Evolutionary conservation across 1,140 invertebrate species (phyloP).

Genomic region (Leptinotarsa texana): DNA sequence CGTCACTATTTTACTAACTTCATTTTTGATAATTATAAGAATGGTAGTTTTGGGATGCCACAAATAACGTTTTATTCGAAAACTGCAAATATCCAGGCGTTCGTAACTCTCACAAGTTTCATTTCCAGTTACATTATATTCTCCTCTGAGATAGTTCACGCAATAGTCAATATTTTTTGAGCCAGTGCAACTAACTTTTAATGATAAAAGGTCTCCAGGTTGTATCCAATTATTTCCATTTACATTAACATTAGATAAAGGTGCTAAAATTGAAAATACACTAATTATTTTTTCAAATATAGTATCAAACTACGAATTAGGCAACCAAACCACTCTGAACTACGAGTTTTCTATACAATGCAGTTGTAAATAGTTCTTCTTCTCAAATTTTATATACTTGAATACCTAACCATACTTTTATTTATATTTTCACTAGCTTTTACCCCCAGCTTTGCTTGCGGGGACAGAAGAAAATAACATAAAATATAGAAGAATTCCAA

Average conservation of each 20-base stretch:
- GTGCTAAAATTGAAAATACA: constrained; percentile 59
- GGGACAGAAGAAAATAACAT: too few species aligned
- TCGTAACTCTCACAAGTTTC: constrained; percentile 65
- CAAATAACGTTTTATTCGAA: constrained; percentile 70
- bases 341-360: too few species aligned
- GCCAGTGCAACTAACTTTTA: constrained; percentile 73
- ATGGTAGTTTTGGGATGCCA: constrained; percentile 69
- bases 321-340: too few species aligned
- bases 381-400: too few species aligned
- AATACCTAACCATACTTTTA: too few species aligned
- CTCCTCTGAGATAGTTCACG: constrained; percentile 63
- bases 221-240: constrained; percentile 78
- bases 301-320: too few species aligned
- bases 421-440: too few species aligned
- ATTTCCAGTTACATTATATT: constrained; percentile 78
- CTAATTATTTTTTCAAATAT: too few species aligned
- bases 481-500: too few species aligned
- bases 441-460: too few species aligned
- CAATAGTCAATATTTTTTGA: constrained; percentile 72
- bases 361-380: too few species aligned
- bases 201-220: constrained; percentile 73
- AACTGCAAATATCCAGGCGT: constrained; percentile 61
- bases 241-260: constrained; percentile 67
- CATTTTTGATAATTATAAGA: constrained; percentile 74
- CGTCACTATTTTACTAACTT: constrained; percentile 68